phyloP scores from a whole-genome alignment of 2,888 invertebrate species.

The Arrhopalites spinosus region DNA sequence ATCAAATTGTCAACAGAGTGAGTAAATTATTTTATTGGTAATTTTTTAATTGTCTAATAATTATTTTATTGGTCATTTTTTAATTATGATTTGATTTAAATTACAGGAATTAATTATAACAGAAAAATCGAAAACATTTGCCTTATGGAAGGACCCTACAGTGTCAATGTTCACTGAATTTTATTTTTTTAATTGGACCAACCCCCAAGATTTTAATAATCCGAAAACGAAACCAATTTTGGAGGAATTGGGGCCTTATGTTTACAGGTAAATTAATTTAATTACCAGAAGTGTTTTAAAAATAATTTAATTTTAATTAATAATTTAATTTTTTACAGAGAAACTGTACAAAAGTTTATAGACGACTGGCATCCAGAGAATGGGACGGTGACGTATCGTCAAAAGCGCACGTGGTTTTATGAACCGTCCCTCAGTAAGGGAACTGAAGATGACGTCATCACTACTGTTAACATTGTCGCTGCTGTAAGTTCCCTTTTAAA shows the following conservation, averaged over 20 bases:
- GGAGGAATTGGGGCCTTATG: slow-evolving; percentile 69
- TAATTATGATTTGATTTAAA: too few species aligned
- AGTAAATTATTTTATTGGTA: too few species aligned
- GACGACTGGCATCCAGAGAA: slow-evolving; percentile 68
- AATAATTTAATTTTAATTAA: too few species aligned
- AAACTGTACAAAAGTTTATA: not conserved
- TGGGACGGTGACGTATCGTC: slow-evolving; percentile 76
- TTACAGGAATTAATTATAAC: too few species aligned
- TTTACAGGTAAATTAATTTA: slow-evolving; percentile 65
- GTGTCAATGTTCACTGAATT: slow-evolving; percentile 80
- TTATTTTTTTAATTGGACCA: slow-evolving; percentile 79
- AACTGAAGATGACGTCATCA: slow-evolving; percentile 69
- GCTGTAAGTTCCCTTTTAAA: too few species aligned
- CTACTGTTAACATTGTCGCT: slow-evolving; percentile 77
- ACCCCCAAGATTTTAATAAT: slow-evolving; percentile 68
- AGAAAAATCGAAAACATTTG: too few species aligned
- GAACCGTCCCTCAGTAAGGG: slow-evolving; percentile 73
- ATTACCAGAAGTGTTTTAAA: too few species aligned
- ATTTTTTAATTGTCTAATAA: too few species aligned
- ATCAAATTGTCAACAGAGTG: too few species aligned
- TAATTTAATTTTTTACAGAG: not conserved
- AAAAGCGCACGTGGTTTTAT: slow-evolving; percentile 76
- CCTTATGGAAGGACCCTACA: too few species aligned
- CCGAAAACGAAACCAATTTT: slow-evolving; percentile 47
- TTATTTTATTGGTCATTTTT: too few species aligned